Evolutionary conservation across 2,113 vertebrate species (phyloP), one percentile per base, ranked within the genome.

Genomic region (Ariopsis seemanni): DNA sequence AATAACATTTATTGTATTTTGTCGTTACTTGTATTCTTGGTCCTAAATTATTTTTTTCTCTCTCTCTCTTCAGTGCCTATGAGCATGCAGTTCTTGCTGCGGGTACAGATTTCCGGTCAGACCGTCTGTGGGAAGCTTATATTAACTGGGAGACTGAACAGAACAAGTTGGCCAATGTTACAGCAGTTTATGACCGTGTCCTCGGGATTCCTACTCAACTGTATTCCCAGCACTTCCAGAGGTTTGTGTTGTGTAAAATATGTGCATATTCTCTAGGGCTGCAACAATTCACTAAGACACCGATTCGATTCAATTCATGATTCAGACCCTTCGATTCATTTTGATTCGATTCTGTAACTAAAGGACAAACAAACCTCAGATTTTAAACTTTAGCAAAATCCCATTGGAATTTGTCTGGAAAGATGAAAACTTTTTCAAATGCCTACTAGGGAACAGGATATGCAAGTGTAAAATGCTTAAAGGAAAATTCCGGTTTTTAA

Each of bases 21-120:
- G 55, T 27, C 4, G 14, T 52, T 77, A 1, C 1, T 67, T 55
- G 30, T 85, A 22, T 48, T 67, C 30, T 50, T 50, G 3, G 7
- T 62, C 18, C 6, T 34, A n/a, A 55, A 62, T 6, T 71, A 1
- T 34, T 20, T 8, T n/a, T n/a, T 55, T 17, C 2, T 9, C 10
- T 17, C 2, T 9, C 10, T 18, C 27, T 27, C 18, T 92, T 77
- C 93, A 99, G 99, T 91, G 96, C 96, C 30, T 99, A 97, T 84
- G 98, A 99, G 74, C 97, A 99, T 0, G 97, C 97, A 8, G 97
- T 99, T 63, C 93, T 98, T 86, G 98, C 98, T 81, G 97, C 98
- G 74, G 99, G 99, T 86, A 98, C 98, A 89, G 99, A 99, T 92
- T 99, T 99, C 91, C 97, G 97, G 89, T 99, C 99, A 3, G 99